These are phyloP conservation scores for Hylaeus anthracinus DNA, from an alignment of 1,140 invertebrate species.

Conservation along the genomic window DNA sequence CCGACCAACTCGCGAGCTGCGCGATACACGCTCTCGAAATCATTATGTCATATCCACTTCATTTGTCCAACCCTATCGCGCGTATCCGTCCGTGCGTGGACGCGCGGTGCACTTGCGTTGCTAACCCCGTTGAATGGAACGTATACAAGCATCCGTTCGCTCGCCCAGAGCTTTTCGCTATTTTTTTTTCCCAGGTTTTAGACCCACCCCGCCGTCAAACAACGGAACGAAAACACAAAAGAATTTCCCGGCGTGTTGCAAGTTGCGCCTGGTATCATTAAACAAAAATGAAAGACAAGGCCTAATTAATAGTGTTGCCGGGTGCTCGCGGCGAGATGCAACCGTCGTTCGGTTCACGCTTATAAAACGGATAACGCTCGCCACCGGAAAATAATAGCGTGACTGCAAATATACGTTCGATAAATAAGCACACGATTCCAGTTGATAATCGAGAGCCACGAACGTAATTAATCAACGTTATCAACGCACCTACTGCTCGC, in stretches of 20 bases:
- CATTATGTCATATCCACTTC: conserved; percentile 68
- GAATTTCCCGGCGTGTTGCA: conserved; percentile 33
- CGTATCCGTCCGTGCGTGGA: conserved; percentile 27
- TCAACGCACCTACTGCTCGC: conserved; percentile 16
- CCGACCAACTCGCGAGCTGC: conserved; percentile 45
- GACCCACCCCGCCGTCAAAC: conserved; percentile 26
- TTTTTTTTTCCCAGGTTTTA: conserved; percentile 25
- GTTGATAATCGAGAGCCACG: conserved; percentile 34
- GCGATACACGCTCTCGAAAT: conserved; percentile 58
- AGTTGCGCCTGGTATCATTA: conserved; percentile 34
- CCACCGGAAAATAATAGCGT: conserved; percentile 37
- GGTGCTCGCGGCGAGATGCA: background rate
- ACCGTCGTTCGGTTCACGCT: background rate
- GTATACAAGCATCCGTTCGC: conserved; percentile 38
- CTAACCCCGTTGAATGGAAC: conserved; percentile 55
- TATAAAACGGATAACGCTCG: background rate
- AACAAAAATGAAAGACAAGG: conserved; percentile 40
- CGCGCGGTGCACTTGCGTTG: conserved; percentile 38
- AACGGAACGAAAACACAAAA: conserved; percentile 37
- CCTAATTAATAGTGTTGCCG: conserved; percentile 51
- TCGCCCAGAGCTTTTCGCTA: conserved; percentile 44
- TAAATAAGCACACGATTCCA: conserved; percentile 34
- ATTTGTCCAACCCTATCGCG: conserved; percentile 62
- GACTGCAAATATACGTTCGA: conserved; percentile 47
- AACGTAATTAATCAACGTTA: conserved; percentile 50